Conservation (phyloP, 2,888 invertebrate genomes). For the Drosophila rubida region DNA sequence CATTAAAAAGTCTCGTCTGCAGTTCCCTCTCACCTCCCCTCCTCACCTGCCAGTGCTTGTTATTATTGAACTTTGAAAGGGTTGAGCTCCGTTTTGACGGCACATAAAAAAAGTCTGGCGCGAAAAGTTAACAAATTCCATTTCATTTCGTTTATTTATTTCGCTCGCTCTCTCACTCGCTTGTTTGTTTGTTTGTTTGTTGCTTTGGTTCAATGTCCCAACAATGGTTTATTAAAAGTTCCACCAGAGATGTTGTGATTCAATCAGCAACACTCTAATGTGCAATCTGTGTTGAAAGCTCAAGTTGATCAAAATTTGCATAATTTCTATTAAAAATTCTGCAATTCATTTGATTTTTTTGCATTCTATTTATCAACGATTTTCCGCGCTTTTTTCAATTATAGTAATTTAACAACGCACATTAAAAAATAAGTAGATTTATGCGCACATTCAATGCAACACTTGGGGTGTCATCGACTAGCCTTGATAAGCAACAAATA, state of each 20-base stretch:
- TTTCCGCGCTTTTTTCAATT: neutral
- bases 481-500: no score
- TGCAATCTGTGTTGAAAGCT: constrained; percentile 9
- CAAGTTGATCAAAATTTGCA: constrained; percentile 20
- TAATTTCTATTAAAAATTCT: constrained; percentile 19
- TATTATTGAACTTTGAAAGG: constrained; percentile 47
- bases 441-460: neutral
- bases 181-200: constrained; percentile 24
- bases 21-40: neutral
- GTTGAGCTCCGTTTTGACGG: constrained; percentile 36
- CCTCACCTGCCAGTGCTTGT: constrained; percentile 7
- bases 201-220: constrained; percentile 46
- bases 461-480: no score
- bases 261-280: constrained; percentile 29
- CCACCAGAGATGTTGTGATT: constrained; percentile 23
- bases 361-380: neutral
- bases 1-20: constrained; percentile 56
- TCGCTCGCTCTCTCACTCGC: constrained; percentile 3
- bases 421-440: constrained; percentile 2
- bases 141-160: constrained; percentile 6
- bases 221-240: constrained; percentile 38
- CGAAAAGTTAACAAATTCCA: constrained; percentile 40
- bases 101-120: constrained; percentile 38
- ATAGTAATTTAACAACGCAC: constrained; percentile 1
- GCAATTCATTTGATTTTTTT: constrained; percentile 1